These are phyloP conservation scores for Cephonodes hylas DNA, from an alignment of 2,888 invertebrate genomes.

Conservation along the genomic window DNA sequence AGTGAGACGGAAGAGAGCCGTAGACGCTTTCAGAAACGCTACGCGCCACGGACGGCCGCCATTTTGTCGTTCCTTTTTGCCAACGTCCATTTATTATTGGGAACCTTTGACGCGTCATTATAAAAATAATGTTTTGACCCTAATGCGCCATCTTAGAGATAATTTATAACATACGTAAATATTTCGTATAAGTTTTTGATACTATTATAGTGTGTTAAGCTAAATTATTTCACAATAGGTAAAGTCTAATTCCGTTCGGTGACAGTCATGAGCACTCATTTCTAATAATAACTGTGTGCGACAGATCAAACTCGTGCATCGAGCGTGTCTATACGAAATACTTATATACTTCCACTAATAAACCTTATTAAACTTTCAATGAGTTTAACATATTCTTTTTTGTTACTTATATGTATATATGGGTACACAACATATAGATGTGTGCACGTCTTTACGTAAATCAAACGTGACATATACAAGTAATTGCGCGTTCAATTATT, in stretches of 20 bases:
- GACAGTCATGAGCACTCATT: not conserved
- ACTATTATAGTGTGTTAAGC: not conserved
- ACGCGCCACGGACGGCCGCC: conserved; percentile 64
- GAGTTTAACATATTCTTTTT: not conserved
- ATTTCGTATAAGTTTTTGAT: too few species aligned
- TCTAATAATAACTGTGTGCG: not conserved
- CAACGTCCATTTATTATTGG: conserved; percentile 10
- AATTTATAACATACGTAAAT: not conserved
- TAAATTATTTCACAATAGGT: not conserved
- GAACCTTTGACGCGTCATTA: not conserved
- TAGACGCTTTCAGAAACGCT: conserved; percentile 80
- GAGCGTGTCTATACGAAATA: not conserved
- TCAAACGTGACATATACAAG: conserved; percentile 25
- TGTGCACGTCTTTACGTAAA: conserved; percentile 37
- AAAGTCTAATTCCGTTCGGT: conserved; percentile 4
- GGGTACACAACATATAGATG: not conserved
- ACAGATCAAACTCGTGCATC: not conserved
- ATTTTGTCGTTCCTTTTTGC: conserved; percentile 68
- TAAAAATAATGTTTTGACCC: too few species aligned
- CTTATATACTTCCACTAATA: not conserved
- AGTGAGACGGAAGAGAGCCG: conserved; percentile 57
- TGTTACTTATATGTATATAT: not conserved
- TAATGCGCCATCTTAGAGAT: not conserved
- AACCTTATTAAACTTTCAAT: not conserved
- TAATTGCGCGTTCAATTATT: conserved; percentile 47